Percentiles rank a stretch among this genome's conserved stretches.
Conservation (phyloP, 2,797 vertebrate genomes). For the Rousettus madagascariensis region DNA sequence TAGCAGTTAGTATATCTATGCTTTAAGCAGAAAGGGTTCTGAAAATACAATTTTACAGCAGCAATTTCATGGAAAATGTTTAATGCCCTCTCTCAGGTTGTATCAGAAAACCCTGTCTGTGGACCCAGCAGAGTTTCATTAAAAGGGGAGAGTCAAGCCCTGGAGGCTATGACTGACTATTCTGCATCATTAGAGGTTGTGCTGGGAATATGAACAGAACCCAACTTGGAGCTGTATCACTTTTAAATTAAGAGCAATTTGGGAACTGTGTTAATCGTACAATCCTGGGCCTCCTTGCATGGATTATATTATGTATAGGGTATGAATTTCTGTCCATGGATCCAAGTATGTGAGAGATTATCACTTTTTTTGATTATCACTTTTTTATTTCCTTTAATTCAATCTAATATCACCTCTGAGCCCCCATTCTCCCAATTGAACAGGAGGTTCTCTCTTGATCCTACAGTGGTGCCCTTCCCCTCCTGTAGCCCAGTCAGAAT, state of each 20-base stretch:
- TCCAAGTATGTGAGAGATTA: background rate
- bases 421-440: background rate
- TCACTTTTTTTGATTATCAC: background rate
- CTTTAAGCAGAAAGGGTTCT: background rate
- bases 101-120: background rate
- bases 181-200: background rate
- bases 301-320: background rate
- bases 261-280: background rate
- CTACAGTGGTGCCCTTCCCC: background rate
- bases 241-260: constrained; percentile 7
- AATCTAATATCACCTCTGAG: background rate
- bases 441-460: background rate
- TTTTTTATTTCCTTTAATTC: constrained; percentile 1
- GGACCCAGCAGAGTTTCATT: background rate
- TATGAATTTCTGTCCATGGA: constrained; percentile 13
- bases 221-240: background rate
- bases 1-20: background rate
- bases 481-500: background rate
- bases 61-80: background rate
- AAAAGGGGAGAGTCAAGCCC: background rate
- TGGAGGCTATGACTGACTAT: background rate
- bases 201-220: background rate
- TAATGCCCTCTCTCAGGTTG: background rate
- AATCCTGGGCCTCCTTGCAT: background rate
- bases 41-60: background rate